These are phyloP conservation scores for Acrossocheilus wenchowensis DNA, from an alignment of 2,797 vertebrate species.

Conservation along the genomic window DNA sequence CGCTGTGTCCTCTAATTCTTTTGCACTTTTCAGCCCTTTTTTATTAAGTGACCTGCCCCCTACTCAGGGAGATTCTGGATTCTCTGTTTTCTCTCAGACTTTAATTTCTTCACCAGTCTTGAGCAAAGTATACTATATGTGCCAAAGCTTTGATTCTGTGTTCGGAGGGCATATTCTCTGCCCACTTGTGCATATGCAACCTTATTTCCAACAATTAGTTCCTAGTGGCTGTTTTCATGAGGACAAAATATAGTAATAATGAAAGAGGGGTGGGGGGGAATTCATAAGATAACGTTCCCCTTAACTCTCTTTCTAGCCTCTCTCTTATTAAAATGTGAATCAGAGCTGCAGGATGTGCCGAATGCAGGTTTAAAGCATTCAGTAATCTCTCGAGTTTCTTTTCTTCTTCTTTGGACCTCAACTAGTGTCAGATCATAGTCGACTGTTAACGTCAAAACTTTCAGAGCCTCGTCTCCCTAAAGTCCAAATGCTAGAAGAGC, in stretches of 20 bases:
- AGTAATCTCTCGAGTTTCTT: not conserved
- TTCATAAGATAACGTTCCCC: not conserved
- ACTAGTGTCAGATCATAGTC: constrained; percentile 19
- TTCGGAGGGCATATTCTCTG: constrained; percentile 25
- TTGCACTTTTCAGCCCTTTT: constrained; percentile 28
- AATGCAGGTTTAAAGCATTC: not conserved
- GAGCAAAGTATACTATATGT: not conserved
- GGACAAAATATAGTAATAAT: not conserved
- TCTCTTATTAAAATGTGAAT: constrained; percentile 14
- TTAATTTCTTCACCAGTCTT: constrained; percentile 17
- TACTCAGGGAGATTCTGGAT: not conserved
- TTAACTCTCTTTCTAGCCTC: not conserved
- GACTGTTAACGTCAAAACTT: constrained; percentile 19
- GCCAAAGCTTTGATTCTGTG: constrained; percentile 20
- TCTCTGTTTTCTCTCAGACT: constrained; percentile 3
- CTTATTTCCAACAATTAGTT: constrained; percentile 28
- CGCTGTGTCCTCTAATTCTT: constrained; percentile 5
- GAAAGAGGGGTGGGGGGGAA: not conserved
- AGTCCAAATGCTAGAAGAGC: constrained; percentile 28
- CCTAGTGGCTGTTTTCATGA: constrained; percentile 4
- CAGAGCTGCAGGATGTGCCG: not conserved
- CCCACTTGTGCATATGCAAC: constrained; percentile 2
- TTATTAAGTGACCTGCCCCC: constrained; percentile 29
- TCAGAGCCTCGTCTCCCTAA: constrained; percentile 25
- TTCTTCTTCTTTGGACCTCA: not conserved